Conservation (phyloP, 2,113 vertebrate species). For the Melanocharis versteri region DNA sequence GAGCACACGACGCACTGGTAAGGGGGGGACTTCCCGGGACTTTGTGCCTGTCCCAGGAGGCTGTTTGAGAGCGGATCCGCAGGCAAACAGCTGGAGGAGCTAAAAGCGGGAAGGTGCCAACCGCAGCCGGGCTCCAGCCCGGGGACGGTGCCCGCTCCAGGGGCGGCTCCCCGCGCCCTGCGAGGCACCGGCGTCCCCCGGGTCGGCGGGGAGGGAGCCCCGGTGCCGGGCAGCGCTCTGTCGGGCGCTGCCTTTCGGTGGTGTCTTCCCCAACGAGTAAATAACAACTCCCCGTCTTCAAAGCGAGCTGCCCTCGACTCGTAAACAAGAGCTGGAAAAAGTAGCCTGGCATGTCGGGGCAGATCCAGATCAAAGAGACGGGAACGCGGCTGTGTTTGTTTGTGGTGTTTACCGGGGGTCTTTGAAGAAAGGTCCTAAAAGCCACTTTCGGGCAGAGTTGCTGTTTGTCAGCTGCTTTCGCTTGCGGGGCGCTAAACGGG, state of each 20-base stretch:
- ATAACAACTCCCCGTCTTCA: not conserved
- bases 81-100: slow-evolving; percentile 82
- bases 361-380: slow-evolving; percentile 48
- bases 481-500: slow-evolving; percentile 36
- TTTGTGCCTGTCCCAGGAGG: slow-evolving; percentile 75
- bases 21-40: slow-evolving; percentile 79
- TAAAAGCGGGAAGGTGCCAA: slow-evolving; percentile 79
- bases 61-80: slow-evolving; percentile 75
- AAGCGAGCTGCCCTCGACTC: slow-evolving; percentile 15
- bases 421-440: slow-evolving; percentile 44
- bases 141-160: not conserved
- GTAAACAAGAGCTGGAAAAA: slow-evolving; percentile 57
- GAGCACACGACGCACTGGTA: not conserved
- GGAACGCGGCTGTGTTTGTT: slow-evolving; percentile 38
- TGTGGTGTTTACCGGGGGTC: slow-evolving; percentile 43
- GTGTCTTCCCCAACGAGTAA: not conserved
- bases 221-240: not conserved
- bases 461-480: slow-evolving; percentile 62
- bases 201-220: not conserved
- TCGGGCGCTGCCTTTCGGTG: not conserved
- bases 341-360: slow-evolving; percentile 44
- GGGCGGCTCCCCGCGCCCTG: not conserved
- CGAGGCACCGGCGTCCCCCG: not conserved
- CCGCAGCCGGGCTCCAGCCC: slow-evolving; percentile 3
- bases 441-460: slow-evolving; percentile 26